A percentile compares a stretch with the other conserved stretches of the same genome.
Evolutionary conservation across 2,888 invertebrate genomes (phyloP).

Genomic region (Archips crataeganus): DNA sequence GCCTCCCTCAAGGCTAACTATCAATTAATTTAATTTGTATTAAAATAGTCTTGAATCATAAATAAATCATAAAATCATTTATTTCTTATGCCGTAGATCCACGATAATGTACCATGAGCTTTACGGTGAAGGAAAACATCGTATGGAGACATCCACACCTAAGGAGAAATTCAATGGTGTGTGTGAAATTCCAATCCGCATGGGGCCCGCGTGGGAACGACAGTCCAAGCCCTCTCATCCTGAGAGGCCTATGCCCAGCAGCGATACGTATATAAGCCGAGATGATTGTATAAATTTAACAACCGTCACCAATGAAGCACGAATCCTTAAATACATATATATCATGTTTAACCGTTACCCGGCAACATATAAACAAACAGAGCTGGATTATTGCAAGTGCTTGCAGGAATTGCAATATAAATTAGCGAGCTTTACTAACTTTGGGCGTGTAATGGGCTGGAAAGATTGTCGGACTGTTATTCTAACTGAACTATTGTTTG

Average conservation of each 20-base stretch:
- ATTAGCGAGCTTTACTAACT: slow-evolving; percentile 39
- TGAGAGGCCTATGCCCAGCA: too few relatives aligned
- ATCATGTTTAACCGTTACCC: slow-evolving; percentile 30
- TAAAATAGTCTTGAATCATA: too few relatives aligned
- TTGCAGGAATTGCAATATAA: slow-evolving; percentile 37
- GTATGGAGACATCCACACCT: too few relatives aligned
- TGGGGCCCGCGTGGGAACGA: too few relatives aligned
- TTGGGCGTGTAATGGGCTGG: slow-evolving; percentile 38
- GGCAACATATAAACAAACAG: slow-evolving; percentile 26
- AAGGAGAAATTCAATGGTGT: background rate
- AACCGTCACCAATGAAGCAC: background rate
- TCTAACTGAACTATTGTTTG: slow-evolving; percentile 24
- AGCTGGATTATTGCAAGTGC: slow-evolving; percentile 21
- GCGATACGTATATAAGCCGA: background rate
- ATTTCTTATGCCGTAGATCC: too few relatives aligned
- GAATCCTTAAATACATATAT: slow-evolving; percentile 21
- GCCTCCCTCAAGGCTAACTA: too few relatives aligned
- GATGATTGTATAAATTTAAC: background rate
- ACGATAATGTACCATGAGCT: too few relatives aligned
- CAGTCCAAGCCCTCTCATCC: too few relatives aligned
- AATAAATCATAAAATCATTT: too few relatives aligned
- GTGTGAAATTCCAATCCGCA: too few relatives aligned
- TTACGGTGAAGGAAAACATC: too few relatives aligned
- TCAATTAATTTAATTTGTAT: too few relatives aligned
- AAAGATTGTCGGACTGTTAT: slow-evolving; percentile 36